Conservation (phyloP, 2,888 invertebrate species). For the Dichetophora obliterata region DNA sequence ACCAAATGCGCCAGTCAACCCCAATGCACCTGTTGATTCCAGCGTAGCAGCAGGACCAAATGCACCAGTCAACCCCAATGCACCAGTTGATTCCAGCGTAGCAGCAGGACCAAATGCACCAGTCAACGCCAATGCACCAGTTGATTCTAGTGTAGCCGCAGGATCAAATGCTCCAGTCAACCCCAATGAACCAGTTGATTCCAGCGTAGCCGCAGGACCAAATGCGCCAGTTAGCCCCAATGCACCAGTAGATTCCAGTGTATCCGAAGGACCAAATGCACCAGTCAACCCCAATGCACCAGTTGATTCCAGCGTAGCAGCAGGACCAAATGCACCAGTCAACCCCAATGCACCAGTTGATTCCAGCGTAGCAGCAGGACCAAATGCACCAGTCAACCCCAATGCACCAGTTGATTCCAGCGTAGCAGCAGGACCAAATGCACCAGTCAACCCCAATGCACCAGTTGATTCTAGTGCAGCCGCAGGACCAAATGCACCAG, state of each 20-base stretch:
- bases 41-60: constrained; percentile 34
- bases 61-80: constrained; percentile 28
- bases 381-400: constrained; percentile 32
- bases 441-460: constrained; percentile 32
- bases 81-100: constrained; percentile 33
- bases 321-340: constrained; percentile 37
- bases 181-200: constrained; percentile 27
- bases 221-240: constrained; percentile 41
- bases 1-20: constrained; percentile 24
- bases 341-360: constrained; percentile 35
- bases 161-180: constrained; percentile 38
- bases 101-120: constrained; percentile 34
- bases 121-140: constrained; percentile 39
- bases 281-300: constrained; percentile 34
- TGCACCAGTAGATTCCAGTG: constrained; percentile 26
- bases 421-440: constrained; percentile 29
- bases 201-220: constrained; percentile 37
- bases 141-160: background rate
- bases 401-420: constrained; percentile 35
- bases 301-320: constrained; percentile 32
- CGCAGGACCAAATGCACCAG: background rate
- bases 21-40: constrained; percentile 34
- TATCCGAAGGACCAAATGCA: constrained; percentile 29
- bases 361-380: constrained; percentile 25
- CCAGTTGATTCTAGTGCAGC: constrained; percentile 36